Conservation (phyloP, 2,888 invertebrate species). For the Lepidochrysops patricia region DNA sequence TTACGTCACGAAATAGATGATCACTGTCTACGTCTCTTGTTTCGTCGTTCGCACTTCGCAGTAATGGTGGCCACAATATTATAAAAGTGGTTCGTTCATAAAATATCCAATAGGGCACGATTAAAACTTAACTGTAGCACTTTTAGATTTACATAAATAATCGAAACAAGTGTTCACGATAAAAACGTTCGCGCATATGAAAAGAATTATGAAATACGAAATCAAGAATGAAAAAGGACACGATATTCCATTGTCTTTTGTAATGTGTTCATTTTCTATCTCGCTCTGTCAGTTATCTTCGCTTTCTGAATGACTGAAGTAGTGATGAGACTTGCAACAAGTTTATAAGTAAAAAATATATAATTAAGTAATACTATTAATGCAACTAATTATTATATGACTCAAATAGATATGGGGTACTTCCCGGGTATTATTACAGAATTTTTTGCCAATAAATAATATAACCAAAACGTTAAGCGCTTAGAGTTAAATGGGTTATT, state of each 20-base stretch:
- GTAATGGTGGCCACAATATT: neutral
- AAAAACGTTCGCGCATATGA: neutral
- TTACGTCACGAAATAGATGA: conserved; percentile 59
- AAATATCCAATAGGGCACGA: neutral
- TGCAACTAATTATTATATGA: no score
- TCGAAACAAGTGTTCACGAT: neutral
- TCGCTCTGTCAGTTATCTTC: conserved; percentile 15
- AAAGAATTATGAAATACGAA: neutral
- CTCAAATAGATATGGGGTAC: no score
- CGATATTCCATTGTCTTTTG: neutral
- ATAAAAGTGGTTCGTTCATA: neutral
- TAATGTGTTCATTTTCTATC: conserved; percentile 28
- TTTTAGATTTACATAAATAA: neutral
- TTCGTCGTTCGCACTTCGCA: conserved; percentile 23
- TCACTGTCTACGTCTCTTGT: conserved; percentile 31
- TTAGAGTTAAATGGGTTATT: no score
- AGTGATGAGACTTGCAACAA: neutral
- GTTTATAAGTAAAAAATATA: no score
- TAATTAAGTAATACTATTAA: no score
- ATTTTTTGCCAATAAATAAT: no score
- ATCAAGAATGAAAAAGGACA: neutral
- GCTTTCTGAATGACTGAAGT: neutral
- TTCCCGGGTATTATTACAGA: neutral
- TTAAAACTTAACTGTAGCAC: neutral
- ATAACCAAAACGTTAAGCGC: no score